phyloP scores from a whole-genome alignment of 2,888 invertebrate species.

The Drosophila aldrichi region DNA sequence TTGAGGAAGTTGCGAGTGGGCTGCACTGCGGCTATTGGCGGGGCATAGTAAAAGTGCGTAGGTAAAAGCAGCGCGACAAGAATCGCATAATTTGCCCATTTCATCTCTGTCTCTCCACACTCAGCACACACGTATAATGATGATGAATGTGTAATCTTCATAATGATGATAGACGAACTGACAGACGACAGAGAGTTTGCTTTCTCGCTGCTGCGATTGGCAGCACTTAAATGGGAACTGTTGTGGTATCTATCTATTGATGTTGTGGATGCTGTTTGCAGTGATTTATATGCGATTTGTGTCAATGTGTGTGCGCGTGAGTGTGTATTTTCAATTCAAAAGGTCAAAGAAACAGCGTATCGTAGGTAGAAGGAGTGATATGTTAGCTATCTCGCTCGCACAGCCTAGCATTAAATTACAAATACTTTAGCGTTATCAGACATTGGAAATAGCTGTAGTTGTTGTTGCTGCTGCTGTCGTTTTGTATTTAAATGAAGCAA shows the following conservation, averaged over 20 bases:
- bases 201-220: constrained; percentile 30
- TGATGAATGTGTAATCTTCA: constrained; percentile 74
- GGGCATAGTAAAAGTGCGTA: constrained; percentile 72
- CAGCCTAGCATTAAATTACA: constrained; percentile 48
- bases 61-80: constrained; percentile 61
- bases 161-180: constrained; percentile 42
- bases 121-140: constrained; percentile 60
- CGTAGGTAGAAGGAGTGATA: constrained; percentile 38
- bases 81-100: constrained; percentile 41
- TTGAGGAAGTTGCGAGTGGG: constrained; percentile 14
- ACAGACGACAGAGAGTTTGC: constrained; percentile 23
- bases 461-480: constrained; percentile 37
- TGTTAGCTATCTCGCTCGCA: not conserved
- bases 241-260: constrained; percentile 7
- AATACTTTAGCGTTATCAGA: constrained; percentile 66
- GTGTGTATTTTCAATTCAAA: constrained; percentile 37
- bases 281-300: constrained; percentile 68
- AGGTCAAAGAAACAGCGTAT: constrained; percentile 17
- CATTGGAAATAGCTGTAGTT: constrained; percentile 46
- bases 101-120: constrained; percentile 9
- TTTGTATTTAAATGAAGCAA: constrained; percentile 75
- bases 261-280: constrained; percentile 18
- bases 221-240: constrained; percentile 2
- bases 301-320: constrained; percentile 25
- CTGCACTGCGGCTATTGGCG: not conserved